phyloP scores from a whole-genome alignment of 2,113 vertebrate species.

The Apistogramma diplotaenia region DNA sequence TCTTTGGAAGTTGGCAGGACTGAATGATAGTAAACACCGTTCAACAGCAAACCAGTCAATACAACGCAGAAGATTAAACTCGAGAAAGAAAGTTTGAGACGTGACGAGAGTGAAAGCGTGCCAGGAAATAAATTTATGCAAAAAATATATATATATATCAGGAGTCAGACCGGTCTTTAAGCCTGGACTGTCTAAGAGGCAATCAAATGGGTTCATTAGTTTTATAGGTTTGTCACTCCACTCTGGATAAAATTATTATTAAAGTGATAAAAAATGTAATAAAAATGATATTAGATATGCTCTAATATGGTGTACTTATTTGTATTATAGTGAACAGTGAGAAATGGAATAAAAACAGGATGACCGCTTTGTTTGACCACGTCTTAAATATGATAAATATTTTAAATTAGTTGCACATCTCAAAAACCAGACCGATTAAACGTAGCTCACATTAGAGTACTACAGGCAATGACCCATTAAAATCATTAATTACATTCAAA shows the following conservation, averaged over 20 bases:
- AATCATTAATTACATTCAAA: neutral
- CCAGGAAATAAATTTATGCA: neutral
- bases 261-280: neutral
- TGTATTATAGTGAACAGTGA: neutral
- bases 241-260: neutral
- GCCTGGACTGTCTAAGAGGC: neutral
- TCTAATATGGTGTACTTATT: neutral
- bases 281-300: neutral
- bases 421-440: neutral
- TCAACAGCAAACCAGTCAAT: conserved; percentile 25
- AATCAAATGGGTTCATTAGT: neutral
- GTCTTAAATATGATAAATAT: neutral
- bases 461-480: neutral
- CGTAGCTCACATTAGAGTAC: neutral
- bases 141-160: neutral
- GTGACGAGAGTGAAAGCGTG: neutral
- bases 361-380: neutral
- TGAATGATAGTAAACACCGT: conserved; percentile 20
- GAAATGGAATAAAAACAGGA: neutral
- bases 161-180: neutral
- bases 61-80: conserved; percentile 9
- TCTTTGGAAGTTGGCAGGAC: conserved; percentile 38
- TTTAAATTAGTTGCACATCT: neutral
- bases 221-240: neutral
- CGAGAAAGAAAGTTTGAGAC: neutral